Base-by-base conservation (phyloP, 2,797 vertebrate species). In the Bufotes viridis region DNA sequence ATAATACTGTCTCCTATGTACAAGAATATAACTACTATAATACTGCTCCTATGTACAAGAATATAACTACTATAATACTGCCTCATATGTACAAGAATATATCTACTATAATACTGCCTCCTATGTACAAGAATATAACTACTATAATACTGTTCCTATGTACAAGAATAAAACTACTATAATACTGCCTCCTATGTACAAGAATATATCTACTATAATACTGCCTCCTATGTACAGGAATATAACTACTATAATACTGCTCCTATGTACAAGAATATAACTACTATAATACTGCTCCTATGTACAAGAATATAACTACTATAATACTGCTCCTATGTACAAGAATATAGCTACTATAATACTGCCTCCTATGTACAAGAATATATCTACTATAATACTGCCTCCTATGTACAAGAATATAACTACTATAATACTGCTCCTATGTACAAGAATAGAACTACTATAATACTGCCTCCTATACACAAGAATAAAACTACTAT, bases 171-270 rank as follows among this genome's bases (percentile, higher is more conserved):
- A 13, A 67, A 67, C 63, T 67, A 67, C 63, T 67, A 67, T 67
- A 67, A 67, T 67, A 67, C 63, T 67, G 22, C 60, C 63, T 24
- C 63, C n/a, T 67, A 67, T 67, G 4, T 67, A 69, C 24, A 69
- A 69, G 65, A 69, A 69, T 69, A 69, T 69, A 69, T 29, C 69
- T 72, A 42, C 69, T 72, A 72, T 72, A 72, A 72, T 72, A 72
- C 69, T 72, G 26, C 29, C n/a, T 18, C 69, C 69, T 72, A 42
- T 72, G 24, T 72, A 72, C 69, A 72, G 20, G 69, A 72, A 70
- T 70, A 70, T 72, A 72, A 72, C 69, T 72, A 72, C 69, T 67
- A 67, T 67, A 67, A 67, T 67, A 67, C 63, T 67, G 63, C 58
- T 10, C 24, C 63, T 67, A 67, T 67, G 15, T 67, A 67, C 63